Evolutionary conservation across 2,888 invertebrate genomes (phyloP), one percentile per base, ranked within the genome.

Genomic region (Metacarcinus magister): DNA sequence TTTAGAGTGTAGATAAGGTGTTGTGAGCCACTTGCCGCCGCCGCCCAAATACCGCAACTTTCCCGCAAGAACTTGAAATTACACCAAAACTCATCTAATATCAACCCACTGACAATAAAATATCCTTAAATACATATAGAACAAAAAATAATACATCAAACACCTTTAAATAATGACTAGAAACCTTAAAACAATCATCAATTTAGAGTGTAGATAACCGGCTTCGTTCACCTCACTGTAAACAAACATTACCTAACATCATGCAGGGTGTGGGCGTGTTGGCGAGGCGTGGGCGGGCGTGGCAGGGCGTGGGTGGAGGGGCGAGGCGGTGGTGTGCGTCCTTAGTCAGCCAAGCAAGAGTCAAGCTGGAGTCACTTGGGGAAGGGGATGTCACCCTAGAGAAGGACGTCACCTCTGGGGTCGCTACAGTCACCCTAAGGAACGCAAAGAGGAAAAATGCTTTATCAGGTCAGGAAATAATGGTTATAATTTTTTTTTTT

Each of bases 391-490:
- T 98, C 4, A 97, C 97, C 0, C 96, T 98, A 44, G 97, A 97
- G 10, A 97, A 97, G 97, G 97, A 98, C 97, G 97, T 97, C 8
- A 96, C 97, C 0, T 97, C 97, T 39, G 98, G 98, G 82, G 82
- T 82, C 8, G 97, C 97, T 10, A 97, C 97, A 4, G 97, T 98
- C 39, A 97, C 97, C 7, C 97, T 98, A 4, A 97, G 98, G 96
- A 97, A 98, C 95, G 97, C 97, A 2, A 97, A 97, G 7, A 97
- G 97, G 97, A 98, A 97, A 96, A 98, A 98, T 97, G 98, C 98
- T 19, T 96, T 98, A 16, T 97, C 97, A 97, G 98, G 98, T 98
- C n/a, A 44, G 93, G 75, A 75, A n/a, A 75, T 23, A 75, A 3
- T 7, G n/a, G 75, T 19, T 13, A 67, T 13, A 10, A 48, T 48